Percentiles rank a stretch among this genome's conserved stretches.
Conservation (phyloP, 2,888 invertebrate genomes). For the Phengaris alcon region DNA sequence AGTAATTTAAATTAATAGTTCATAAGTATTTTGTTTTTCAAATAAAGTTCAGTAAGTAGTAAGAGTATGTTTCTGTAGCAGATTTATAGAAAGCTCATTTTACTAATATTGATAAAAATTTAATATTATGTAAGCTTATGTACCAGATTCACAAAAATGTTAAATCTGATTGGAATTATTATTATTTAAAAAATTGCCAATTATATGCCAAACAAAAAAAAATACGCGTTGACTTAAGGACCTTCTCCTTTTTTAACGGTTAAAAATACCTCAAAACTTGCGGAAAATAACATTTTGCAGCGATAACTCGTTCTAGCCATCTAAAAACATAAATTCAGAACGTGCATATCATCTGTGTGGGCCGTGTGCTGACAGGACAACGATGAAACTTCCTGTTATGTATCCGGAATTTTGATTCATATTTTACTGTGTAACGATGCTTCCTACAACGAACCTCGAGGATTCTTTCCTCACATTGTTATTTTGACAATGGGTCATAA, state of each 20-base stretch:
- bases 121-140: no score
- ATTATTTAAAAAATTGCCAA: neutral
- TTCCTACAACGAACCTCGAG: neutral
- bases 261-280: neutral
- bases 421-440: slow-evolving; percentile 25
- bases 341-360: slow-evolving; percentile 38
- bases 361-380: slow-evolving; percentile 44
- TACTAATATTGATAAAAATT: neutral
- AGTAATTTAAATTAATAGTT: no score
- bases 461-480: slow-evolving; percentile 18
- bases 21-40: no score
- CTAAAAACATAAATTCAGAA: slow-evolving; percentile 2
- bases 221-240: neutral
- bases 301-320: neutral
- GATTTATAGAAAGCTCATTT: neutral
- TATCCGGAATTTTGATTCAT: slow-evolving; percentile 63
- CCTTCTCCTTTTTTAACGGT: no score
- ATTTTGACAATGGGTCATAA: slow-evolving; percentile 8
- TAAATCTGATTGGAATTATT: no score
- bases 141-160: no score
- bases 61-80: neutral
- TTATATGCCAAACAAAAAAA: neutral
- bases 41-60: neutral
- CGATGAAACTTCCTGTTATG: slow-evolving; percentile 54
- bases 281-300: neutral